A percentile compares a stretch with the other conserved stretches of the same genome.
Evolutionary conservation across 2,797 vertebrate species (phyloP).

Genomic region (Pipistrellus pipistrellus): DNA sequence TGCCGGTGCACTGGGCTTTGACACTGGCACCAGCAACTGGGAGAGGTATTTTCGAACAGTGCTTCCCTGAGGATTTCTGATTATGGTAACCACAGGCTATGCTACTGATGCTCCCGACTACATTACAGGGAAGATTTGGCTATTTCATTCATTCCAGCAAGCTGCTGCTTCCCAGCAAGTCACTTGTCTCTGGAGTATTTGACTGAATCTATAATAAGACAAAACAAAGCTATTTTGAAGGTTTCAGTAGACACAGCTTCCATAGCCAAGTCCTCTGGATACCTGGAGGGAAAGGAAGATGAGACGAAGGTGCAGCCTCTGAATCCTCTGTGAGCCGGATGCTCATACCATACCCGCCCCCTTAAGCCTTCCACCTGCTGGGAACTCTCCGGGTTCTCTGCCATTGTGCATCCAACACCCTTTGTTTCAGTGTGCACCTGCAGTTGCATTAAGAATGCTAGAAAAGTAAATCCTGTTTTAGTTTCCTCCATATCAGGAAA

Average conservation of each 20-base stretch:
- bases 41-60: background rate
- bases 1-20: background rate
- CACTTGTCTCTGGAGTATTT: slow-evolving; percentile 70
- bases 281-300: slow-evolving; percentile 32
- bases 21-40: background rate
- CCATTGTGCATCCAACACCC: background rate
- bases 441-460: background rate
- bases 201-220: slow-evolving; percentile 64
- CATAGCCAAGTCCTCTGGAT: slow-evolving; percentile 48
- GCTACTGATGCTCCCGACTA: background rate
- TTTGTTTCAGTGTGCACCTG: background rate
- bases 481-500: background rate
- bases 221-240: slow-evolving; percentile 66
- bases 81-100: slow-evolving; percentile 40
- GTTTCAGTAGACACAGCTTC: slow-evolving; percentile 48
- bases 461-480: background rate
- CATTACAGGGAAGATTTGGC: slow-evolving; percentile 43
- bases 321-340: slow-evolving; percentile 45
- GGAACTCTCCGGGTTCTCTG: background rate
- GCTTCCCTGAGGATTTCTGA: slow-evolving; percentile 9
- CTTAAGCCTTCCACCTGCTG: background rate
- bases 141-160: slow-evolving; percentile 68
- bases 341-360: background rate
- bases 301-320: background rate
- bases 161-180: slow-evolving; percentile 57